Base-by-base conservation (phyloP, 2,888 invertebrate genomes). In the Lottia gigantea region DNA sequence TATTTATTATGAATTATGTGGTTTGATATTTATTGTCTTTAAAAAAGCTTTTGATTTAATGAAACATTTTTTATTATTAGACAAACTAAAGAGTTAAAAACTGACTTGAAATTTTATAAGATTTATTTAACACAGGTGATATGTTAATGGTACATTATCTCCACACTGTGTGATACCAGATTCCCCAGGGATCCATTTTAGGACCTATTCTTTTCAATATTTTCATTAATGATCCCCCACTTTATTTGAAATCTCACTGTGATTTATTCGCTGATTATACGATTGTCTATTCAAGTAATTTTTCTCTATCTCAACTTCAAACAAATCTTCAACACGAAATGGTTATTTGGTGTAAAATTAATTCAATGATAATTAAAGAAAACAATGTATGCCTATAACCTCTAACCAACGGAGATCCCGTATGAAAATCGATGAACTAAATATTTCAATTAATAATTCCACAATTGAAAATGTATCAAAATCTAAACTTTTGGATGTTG, bases 381-480 rank as follows among this genome's bases (percentile, higher is more conserved):
- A 55, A 55, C 8, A 55, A 55, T 55, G 55, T 19, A 55, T 55
- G 55, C 55, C 15, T 19, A 55, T 55, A 16, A 55, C 55, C 12
- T 15, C 55, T 19, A 19, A 55, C 11, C 49, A 19, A 19, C 1
- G 19, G 15, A 19, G 55, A 55, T 8, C n/a, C 2, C 55, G 19
- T 19, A n/a, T 19, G 0, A 2, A 19, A 55, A 19, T 11, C n/a
- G n/a, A n/a, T 11, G 19, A 55, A 11, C 19, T 55, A n/a, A 11
- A 1, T n/a, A n/a, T 55, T 19, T 19, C 12, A 1, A 8, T 19
- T 55, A 19, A 55, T 4, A 55, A 55, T 19, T 19, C 8, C 15
- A 11, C 55, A 8, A 55, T 55, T 55, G 55, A 55, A 55, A 55
- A n/a, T n/a, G 55, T 55, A 11, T 19, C 55, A 55, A 55, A 55